These are phyloP conservation scores for Argyresthia albistria DNA, from an alignment of 2,888 invertebrate genomes.

Conservation along the genomic window DNA sequence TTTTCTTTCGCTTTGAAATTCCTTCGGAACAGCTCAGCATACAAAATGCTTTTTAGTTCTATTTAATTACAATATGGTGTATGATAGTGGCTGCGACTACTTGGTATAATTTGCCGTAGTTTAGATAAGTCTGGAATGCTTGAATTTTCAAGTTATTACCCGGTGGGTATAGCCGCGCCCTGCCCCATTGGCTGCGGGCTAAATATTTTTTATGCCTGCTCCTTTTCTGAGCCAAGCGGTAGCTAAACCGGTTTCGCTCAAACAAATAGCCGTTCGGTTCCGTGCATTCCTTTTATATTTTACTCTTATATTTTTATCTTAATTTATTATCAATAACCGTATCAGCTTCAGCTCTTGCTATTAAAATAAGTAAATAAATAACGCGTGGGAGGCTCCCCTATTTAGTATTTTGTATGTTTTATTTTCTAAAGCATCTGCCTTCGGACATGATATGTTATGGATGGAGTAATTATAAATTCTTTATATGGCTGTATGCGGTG, in stretches of 20 bases:
- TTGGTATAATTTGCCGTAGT: conserved; percentile 5
- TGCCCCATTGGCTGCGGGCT: neutral
- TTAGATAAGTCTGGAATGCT: conserved; percentile 4
- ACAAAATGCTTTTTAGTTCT: conserved; percentile 1
- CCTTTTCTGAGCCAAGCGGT: conserved; percentile 1
- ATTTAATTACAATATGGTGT: neutral
- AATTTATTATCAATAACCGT: conserved; percentile 6
- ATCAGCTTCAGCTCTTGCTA: conserved; percentile 1
- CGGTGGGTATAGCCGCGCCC: neutral
- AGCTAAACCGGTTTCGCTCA: conserved; percentile 8
- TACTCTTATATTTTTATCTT: conserved; percentile 3
- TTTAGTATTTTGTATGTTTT: neutral
- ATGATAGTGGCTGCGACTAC: neutral
- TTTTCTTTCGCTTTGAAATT: too few species aligned
- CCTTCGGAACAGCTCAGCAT: neutral
- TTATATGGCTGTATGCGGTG: too few species aligned
- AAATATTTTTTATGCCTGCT: conserved; percentile 2
- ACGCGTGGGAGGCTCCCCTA: neutral
- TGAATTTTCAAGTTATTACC: conserved; percentile 4
- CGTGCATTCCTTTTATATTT: conserved; percentile 1
- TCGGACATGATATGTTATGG: too few species aligned
- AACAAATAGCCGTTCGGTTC: conserved; percentile 5
- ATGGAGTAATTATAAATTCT: too few species aligned
- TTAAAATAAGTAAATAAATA: neutral
- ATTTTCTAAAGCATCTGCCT: too few species aligned